Conservation (phyloP, 2,888 invertebrate species). For the Drosophila rellima region DNA sequence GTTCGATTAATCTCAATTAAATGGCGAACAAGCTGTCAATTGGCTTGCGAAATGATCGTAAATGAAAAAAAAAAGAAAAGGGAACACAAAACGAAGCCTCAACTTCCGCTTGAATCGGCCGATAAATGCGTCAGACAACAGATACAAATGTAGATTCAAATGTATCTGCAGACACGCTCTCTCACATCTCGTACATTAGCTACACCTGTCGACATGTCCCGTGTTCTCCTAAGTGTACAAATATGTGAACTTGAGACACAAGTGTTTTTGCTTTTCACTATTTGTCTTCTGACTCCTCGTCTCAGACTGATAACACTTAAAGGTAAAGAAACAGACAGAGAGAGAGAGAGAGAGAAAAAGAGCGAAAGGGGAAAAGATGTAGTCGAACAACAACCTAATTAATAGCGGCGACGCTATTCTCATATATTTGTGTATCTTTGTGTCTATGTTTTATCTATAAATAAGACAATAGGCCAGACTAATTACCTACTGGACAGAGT, state of each 20-base stretch:
- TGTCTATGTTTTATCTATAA: conserved; percentile 38
- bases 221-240: conserved; percentile 51
- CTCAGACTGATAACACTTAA: conserved; percentile 37
- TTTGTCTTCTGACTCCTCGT: conserved; percentile 50
- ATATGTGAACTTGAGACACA: conserved; percentile 70
- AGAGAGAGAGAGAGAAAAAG: neutral
- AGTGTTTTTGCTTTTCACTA: conserved; percentile 56
- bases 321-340: neutral
- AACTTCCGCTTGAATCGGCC: conserved; percentile 40
- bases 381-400: conserved; percentile 33
- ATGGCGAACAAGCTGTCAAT: conserved; percentile 59
- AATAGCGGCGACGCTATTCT: conserved; percentile 56
- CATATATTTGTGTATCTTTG: neutral
- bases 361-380: neutral
- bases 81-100: conserved; percentile 10
- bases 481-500: conserved; percentile 31
- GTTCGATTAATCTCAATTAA: conserved; percentile 73
- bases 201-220: conserved; percentile 55
- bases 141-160: conserved; percentile 18
- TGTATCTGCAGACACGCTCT: conserved; percentile 34
- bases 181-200: conserved; percentile 29
- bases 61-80: conserved; percentile 10
- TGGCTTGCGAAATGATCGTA: conserved; percentile 40
- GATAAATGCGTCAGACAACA: conserved; percentile 5
- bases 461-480: conserved; percentile 33